Evolutionary conservation across 2,797 vertebrate genomes (phyloP).

Genomic region (Leptodactylus fallax): DNA sequence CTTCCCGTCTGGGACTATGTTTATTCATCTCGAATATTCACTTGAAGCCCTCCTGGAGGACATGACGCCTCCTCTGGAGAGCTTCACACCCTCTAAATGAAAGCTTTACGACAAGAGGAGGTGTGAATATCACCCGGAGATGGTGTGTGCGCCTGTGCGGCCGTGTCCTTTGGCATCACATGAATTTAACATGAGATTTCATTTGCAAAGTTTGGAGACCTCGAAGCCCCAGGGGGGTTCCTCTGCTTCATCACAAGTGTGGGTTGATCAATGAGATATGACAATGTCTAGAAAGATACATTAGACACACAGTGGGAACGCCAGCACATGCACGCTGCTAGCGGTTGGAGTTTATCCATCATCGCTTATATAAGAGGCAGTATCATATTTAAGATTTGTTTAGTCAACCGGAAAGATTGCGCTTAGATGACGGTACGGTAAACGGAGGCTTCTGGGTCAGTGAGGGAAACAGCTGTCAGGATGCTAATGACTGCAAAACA

Average conservation of each 20-base stretch:
- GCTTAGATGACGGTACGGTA: conserved; percentile 32
- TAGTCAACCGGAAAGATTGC: conserved; percentile 52
- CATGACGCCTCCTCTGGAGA: conserved; percentile 25
- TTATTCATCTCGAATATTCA: not conserved
- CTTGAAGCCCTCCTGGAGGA: not conserved
- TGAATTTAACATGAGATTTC: conserved; percentile 62
- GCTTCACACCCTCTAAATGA: conserved; percentile 47
- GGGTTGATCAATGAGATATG: conserved; percentile 56
- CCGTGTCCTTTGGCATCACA: conserved; percentile 40
- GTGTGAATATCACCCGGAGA: conserved; percentile 17
- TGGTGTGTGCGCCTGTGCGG: conserved; percentile 6
- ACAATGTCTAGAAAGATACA: conserved; percentile 41
- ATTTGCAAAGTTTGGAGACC: conserved; percentile 54
- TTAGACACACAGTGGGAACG: conserved; percentile 46
- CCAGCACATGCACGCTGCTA: conserved; percentile 39
- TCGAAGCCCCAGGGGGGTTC: conserved; percentile 48
- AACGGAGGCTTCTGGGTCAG: conserved; percentile 54
- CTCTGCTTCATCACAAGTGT: not conserved
- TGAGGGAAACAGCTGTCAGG: conserved; percentile 41
- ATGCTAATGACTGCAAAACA: conserved; percentile 33
- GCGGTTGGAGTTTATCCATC: conserved; percentile 49
- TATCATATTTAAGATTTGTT: conserved; percentile 54
- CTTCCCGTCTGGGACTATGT: conserved; percentile 9
- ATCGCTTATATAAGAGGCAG: conserved; percentile 40
- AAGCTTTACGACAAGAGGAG: conserved; percentile 46